Percentiles rank a stretch among this genome's conserved stretches.
phyloP scores from a whole-genome alignment of 2,113 vertebrate genomes.

The Clinocottus analis region DNA sequence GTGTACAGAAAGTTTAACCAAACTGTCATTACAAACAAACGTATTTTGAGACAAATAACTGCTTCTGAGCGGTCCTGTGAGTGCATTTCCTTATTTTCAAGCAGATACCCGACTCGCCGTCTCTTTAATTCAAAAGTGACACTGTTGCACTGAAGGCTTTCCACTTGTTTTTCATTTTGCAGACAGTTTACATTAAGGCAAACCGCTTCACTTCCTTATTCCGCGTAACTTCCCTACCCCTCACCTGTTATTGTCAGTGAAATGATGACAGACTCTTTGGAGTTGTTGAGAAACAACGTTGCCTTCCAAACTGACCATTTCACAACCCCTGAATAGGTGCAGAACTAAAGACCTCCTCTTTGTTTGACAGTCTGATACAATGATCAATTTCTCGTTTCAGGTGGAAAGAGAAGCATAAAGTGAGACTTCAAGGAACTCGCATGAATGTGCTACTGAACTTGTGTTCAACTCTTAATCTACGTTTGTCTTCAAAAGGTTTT shows the following conservation, averaged over 20 bases:
- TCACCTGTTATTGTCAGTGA: conserved; percentile 20
- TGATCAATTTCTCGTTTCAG: background rate
- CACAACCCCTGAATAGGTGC: background rate
- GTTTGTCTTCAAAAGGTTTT: background rate
- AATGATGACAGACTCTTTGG: background rate
- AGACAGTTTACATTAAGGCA: conserved; percentile 19
- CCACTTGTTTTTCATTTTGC: conserved; percentile 22
- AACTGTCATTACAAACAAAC: background rate
- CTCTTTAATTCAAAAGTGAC: conserved; percentile 12
- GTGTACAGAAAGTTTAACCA: background rate
- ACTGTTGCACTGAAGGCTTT: conserved; percentile 9
- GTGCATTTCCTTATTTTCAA: no score
- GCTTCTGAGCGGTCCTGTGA: no score
- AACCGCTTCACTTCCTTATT: conserved; percentile 46
- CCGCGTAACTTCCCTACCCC: background rate
- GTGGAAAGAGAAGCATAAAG: background rate
- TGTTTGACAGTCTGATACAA: background rate
- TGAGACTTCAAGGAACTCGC: background rate
- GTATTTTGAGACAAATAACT: background rate
- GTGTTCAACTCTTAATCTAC: background rate
- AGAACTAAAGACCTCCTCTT: background rate
- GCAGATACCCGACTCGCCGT: background rate
- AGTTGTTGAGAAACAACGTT: conserved; percentile 19
- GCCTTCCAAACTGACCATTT: conserved; percentile 8
- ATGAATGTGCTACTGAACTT: background rate